Evolutionary conservation across 2,113 vertebrate species (phyloP).

Genomic region (Rhegmatorhina hoffmannsi): DNA sequence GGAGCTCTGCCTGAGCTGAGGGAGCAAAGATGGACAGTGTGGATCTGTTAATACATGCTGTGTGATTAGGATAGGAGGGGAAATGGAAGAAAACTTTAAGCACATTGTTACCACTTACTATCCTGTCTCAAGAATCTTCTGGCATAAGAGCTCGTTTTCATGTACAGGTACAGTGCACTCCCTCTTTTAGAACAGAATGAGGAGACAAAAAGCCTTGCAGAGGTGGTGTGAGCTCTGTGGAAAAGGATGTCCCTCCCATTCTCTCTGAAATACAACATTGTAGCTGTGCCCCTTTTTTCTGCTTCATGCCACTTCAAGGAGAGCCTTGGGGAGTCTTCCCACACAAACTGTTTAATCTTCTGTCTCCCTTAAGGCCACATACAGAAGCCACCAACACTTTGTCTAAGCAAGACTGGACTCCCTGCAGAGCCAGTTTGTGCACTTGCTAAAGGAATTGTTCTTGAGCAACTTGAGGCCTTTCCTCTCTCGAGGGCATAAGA

Average conservation of each 20-base stretch:
- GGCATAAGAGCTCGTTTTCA: background rate
- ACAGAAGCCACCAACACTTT: slow-evolving; percentile 43
- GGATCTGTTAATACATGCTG: background rate
- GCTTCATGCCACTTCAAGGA: background rate
- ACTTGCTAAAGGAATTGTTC: slow-evolving; percentile 59
- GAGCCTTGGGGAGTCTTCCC: slow-evolving; percentile 51
- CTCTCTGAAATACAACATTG: background rate
- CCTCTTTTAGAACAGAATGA: background rate
- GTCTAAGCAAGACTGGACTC: slow-evolving; percentile 51
- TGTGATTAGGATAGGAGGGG: background rate
- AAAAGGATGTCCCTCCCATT: background rate
- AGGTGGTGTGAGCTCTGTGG: background rate
- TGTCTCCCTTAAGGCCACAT: slow-evolving; percentile 46
- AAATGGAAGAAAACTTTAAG: background rate
- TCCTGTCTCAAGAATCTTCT: background rate
- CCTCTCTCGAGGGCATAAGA: slow-evolving; percentile 64
- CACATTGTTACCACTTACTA: background rate
- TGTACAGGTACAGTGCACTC: background rate
- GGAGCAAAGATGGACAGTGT: background rate
- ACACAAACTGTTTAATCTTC: slow-evolving; percentile 50
- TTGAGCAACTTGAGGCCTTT: slow-evolving; percentile 66
- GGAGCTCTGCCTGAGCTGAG: background rate
- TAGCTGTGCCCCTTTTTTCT: background rate
- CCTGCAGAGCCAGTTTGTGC: slow-evolving; percentile 68
- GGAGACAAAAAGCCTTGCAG: background rate